These are phyloP conservation scores for Ptychadena robeensis DNA, from an alignment of 2,797 vertebrate species.

Conservation along the genomic window DNA sequence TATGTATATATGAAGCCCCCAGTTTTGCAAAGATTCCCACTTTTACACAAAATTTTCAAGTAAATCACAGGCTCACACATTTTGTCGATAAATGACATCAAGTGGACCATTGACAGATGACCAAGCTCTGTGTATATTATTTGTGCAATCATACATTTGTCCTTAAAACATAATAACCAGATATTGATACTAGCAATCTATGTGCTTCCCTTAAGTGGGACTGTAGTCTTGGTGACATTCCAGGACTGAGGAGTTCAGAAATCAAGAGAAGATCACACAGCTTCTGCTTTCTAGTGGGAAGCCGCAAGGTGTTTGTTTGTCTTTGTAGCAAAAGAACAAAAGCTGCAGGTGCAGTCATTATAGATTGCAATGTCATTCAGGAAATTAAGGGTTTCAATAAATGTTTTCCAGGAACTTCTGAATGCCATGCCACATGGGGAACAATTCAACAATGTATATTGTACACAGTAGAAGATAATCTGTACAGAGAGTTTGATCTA, in stretches of 20 bases:
- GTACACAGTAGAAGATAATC: constrained; percentile 9
- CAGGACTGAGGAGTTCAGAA: background rate
- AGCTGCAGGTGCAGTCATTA: constrained; percentile 30
- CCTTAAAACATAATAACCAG: background rate
- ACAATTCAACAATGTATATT: constrained; percentile 25
- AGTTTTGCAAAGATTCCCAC: too few relatives aligned
- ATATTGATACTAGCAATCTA: background rate
- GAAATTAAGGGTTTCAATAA: constrained; percentile 46
- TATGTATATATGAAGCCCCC: too few relatives aligned
- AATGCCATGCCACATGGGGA: constrained; percentile 23
- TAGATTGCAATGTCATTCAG: constrained; percentile 37
- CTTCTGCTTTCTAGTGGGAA: background rate
- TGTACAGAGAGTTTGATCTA: constrained; percentile 2
- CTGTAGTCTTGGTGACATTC: background rate
- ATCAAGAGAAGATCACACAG: background rate
- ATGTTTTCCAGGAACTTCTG: constrained; percentile 38
- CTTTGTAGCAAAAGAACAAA: constrained; percentile 33
- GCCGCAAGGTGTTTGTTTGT: constrained; percentile 17
- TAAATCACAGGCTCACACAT: too few relatives aligned
- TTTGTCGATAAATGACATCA: too few relatives aligned
- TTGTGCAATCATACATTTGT: background rate
- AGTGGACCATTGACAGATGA: background rate
- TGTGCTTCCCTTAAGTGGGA: background rate
- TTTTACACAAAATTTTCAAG: too few relatives aligned
- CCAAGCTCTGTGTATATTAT: background rate